These are phyloP conservation scores for Dolomedes plantarius DNA, from an alignment of 2,888 invertebrate species.

Conservation along the genomic window DNA sequence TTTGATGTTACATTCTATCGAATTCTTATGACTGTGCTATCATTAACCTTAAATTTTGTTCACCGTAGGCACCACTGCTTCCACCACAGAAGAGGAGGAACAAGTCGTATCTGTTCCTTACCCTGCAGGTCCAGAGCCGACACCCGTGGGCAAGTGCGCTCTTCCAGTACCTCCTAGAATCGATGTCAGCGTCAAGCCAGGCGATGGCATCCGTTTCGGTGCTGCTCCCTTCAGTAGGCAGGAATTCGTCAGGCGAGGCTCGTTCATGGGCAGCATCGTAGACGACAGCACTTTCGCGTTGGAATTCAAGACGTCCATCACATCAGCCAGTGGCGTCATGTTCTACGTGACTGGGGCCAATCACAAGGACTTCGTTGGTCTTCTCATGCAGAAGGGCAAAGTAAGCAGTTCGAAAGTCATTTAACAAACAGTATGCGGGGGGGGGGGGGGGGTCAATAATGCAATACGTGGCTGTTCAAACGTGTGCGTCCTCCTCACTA, in stretches of 20 bases:
- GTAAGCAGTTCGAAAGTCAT: constrained; percentile 79
- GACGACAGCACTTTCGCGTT: constrained; percentile 71
- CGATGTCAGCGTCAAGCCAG: constrained; percentile 79
- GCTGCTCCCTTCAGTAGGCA: constrained; percentile 65
- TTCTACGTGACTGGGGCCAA: constrained; percentile 84
- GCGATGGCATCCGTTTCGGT: constrained; percentile 76
- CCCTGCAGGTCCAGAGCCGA: constrained; percentile 42
- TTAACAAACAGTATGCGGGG: background rate
- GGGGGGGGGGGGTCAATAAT: too few species aligned
- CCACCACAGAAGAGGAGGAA: constrained; percentile 26
- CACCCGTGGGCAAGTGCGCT: constrained; percentile 78
- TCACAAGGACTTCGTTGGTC: constrained; percentile 84
- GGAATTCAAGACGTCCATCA: constrained; percentile 66
- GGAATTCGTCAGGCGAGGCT: constrained; percentile 58
- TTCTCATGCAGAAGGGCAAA: constrained; percentile 85
- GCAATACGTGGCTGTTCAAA: too few species aligned
- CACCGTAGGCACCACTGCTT: background rate
- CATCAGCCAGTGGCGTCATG: constrained; percentile 81
- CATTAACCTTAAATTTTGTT: too few species aligned
- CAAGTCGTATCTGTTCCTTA: background rate
- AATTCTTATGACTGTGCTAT: too few species aligned
- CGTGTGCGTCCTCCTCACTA: too few species aligned
- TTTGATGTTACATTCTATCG: too few species aligned
- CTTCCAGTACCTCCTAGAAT: constrained; percentile 80
- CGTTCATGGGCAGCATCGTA: constrained; percentile 55